These are phyloP conservation scores for Aselliscus stoliczkanus DNA, from an alignment of 2,797 vertebrate genomes.

Conservation along the genomic window DNA sequence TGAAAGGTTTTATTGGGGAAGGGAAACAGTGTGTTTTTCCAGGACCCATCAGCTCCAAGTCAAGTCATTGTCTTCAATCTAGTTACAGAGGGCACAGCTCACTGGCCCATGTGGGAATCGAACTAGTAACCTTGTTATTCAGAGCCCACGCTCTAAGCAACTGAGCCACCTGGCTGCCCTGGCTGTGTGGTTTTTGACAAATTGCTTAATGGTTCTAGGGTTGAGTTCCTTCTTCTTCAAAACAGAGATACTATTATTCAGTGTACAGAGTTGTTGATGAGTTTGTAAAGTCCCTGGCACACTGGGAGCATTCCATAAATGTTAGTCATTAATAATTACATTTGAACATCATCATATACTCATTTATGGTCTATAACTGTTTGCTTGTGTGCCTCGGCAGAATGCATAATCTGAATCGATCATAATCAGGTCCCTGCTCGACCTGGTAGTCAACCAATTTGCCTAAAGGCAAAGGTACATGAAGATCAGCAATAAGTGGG, in stretches of 20 bases:
- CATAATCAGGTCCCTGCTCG: background rate
- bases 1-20: too few relatives aligned
- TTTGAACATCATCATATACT: background rate
- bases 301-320: background rate
- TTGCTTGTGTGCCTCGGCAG: background rate
- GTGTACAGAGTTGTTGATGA: background rate
- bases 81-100: too few relatives aligned
- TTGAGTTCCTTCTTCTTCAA: constrained; percentile 12
- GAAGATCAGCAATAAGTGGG: background rate
- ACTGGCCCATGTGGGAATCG: too few relatives aligned
- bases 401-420: background rate
- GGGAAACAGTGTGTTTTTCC: too few relatives aligned
- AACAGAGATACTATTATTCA: background rate
- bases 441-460: background rate
- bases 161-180: too few relatives aligned
- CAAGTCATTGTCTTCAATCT: too few relatives aligned
- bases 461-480: background rate
- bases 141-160: too few relatives aligned
- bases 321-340: background rate
- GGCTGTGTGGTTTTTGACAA: background rate
- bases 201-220: background rate
- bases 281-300: background rate
- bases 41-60: too few relatives aligned
- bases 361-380: background rate
- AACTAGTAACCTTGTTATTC: too few relatives aligned